These are phyloP conservation scores for Sterrhoptilus dennistouni DNA, from an alignment of 2,113 vertebrate genomes.

Conservation along the genomic window DNA sequence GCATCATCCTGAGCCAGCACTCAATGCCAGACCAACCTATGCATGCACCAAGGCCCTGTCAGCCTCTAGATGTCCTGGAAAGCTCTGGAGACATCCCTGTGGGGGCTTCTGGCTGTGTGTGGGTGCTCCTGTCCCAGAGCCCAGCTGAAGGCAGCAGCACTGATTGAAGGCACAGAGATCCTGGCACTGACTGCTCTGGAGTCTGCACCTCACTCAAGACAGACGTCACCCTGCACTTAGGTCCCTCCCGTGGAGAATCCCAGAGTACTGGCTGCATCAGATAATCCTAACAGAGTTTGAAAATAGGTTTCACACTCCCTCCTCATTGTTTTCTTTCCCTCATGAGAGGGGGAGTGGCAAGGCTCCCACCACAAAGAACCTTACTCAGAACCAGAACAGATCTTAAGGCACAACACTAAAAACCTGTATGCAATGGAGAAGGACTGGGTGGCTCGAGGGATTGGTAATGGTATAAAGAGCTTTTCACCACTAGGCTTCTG, in stretches of 20 bases:
- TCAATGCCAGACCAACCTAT: not conserved
- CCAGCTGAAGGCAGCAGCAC: not conserved
- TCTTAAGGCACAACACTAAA: conserved; percentile 60
- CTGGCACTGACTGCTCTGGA: not conserved
- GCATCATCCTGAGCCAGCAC: not conserved
- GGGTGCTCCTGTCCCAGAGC: not conserved
- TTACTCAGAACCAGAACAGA: conserved; percentile 60
- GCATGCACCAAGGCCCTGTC: not conserved
- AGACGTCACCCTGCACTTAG: not conserved
- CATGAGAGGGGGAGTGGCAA: conserved; percentile 53
- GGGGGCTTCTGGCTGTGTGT: not conserved
- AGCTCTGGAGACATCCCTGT: not conserved
- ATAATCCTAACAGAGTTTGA: conserved; percentile 14
- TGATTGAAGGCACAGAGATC: fast-evolving
- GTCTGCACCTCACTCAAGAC: not conserved
- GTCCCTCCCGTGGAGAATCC: not conserved
- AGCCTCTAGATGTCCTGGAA: not conserved
- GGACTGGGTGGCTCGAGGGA: conserved; percentile 60
- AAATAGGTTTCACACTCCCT: conserved; percentile 48
- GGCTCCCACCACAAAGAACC: conserved; percentile 46
- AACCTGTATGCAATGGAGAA: conserved; percentile 61
- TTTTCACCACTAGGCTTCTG: conserved; percentile 69
- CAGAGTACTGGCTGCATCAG: not conserved
- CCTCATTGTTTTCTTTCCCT: not conserved
- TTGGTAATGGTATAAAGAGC: conserved; percentile 71